phyloP scores from a whole-genome alignment of 2,113 vertebrate genomes.

The Atlantisia rogersi region DNA sequence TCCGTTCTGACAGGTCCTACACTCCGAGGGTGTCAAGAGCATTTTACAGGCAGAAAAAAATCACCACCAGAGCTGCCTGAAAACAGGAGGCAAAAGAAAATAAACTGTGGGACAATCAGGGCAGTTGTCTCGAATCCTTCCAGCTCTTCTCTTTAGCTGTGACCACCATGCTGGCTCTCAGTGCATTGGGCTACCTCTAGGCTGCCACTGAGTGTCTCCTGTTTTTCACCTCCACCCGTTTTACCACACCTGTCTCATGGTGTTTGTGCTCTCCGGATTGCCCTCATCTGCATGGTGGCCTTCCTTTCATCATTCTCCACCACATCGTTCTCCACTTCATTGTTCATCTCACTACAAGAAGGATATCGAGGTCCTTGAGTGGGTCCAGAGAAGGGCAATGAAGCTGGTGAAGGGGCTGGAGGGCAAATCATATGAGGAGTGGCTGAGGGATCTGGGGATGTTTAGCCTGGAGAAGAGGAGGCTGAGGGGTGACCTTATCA shows the following conservation, averaged over 20 bases:
- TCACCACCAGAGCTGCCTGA: accelerated
- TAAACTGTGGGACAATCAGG: background rate
- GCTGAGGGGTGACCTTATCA: no score
- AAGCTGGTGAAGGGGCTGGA: no score
- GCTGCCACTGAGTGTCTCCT: background rate
- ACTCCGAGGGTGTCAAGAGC: background rate
- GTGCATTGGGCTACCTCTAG: background rate
- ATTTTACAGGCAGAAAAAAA: background rate
- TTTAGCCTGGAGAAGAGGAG: no score
- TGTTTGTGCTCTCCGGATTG: background rate
- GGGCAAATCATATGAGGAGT: no score
- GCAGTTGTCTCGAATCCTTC: background rate
- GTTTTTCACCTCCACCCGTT: background rate
- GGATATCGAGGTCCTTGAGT: no score
- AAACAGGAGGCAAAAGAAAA: background rate
- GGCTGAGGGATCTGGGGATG: no score
- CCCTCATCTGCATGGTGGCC: background rate
- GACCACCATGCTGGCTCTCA: background rate
- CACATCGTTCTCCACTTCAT: no score
- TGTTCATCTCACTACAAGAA: no score
- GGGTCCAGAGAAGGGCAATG: no score
- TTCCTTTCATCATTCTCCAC: background rate
- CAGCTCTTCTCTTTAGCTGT: background rate
- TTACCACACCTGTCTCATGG: background rate
- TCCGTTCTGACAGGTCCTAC: accelerated